A percentile compares a stretch with the other conserved stretches of the same genome.
These are phyloP conservation scores for Pelusios castaneus DNA, from an alignment of 2,113 vertebrate species.

Conservation along the genomic window DNA sequence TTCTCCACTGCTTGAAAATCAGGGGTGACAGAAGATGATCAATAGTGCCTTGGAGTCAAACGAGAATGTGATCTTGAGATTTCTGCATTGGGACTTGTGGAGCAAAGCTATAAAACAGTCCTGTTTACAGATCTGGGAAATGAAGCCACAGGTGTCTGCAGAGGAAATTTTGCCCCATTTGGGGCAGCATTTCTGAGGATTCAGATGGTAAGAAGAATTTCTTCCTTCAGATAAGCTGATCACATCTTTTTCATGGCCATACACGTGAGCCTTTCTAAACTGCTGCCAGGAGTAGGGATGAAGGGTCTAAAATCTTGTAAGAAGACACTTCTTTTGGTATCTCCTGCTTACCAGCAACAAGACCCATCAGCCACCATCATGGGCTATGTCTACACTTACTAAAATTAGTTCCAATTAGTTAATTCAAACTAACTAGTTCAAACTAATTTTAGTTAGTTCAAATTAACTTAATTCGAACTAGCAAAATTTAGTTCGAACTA, in stretches of 20 bases:
- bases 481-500: too few species aligned
- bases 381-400: too few species aligned
- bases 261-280: neutral
- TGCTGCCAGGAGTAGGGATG: neutral
- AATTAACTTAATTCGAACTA: too few species aligned
- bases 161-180: accelerated
- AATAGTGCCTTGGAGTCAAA: neutral
- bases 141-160: accelerated
- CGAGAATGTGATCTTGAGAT: neutral
- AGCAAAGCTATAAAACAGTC: neutral
- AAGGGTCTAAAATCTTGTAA: neutral
- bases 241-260: neutral
- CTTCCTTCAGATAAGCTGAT: neutral
- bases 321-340: neutral
- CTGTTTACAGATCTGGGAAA: neutral
- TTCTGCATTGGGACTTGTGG: neutral
- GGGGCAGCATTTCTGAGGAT: neutral
- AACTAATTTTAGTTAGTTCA: too few species aligned
- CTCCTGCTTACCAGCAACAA: neutral
- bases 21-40: neutral
- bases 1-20: neutral
- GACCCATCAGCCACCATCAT: neutral
- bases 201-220: neutral
- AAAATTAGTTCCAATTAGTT: too few species aligned
- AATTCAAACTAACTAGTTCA: too few species aligned